Percentiles rank a stretch among this genome's conserved stretches.
Evolutionary conservation across 2,113 vertebrate genomes (phyloP).

Genomic region (Aphyosemion australe): DNA sequence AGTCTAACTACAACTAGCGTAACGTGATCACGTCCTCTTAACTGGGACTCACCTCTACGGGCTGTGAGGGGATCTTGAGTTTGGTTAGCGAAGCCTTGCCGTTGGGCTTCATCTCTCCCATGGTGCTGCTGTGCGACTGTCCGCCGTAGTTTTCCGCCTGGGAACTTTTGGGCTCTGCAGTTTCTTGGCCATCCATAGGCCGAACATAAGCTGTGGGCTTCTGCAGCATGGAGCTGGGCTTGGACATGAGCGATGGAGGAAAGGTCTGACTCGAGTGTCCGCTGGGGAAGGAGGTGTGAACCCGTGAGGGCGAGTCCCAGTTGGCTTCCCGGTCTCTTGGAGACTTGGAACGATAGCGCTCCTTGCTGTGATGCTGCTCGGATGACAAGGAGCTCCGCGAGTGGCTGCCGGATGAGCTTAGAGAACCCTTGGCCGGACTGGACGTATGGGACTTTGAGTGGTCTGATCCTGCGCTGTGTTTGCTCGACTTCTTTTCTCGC

Average conservation of each 20-base stretch:
- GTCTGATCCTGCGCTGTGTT: conserved; percentile 86
- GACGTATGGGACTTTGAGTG: conserved; percentile 90
- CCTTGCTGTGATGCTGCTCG: conserved; percentile 92
- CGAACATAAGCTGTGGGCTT: conserved; percentile 98
- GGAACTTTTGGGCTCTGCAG: conserved; percentile 90
- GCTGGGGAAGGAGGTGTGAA: conserved; percentile 87
- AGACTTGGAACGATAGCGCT: conserved; percentile 94
- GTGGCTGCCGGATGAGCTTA: conserved; percentile 85
- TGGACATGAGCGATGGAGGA: conserved; percentile 94
- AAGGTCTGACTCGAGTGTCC: conserved; percentile 93
- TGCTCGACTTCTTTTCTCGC: conserved; percentile 88
- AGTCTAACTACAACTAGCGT: too few relatives aligned
- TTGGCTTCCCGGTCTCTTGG: conserved; percentile 92
- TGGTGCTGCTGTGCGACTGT: conserved; percentile 85
- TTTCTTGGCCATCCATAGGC: conserved; percentile 98
- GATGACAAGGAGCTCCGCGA: conserved; percentile 83
- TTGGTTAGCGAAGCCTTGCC: conserved; percentile 95
- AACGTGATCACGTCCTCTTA: background rate
- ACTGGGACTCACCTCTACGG: conserved; percentile 85
- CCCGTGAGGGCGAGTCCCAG: conserved; percentile 96
- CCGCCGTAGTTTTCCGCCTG: conserved; percentile 88
- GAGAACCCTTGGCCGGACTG: conserved; percentile 88
- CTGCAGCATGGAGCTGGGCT: conserved; percentile 93
- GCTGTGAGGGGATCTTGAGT: conserved; percentile 96
- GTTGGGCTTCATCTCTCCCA: conserved; percentile 91